Base-by-base conservation (phyloP, 1,140 invertebrate genomes). In the Aphelinus atriplicis region DNA sequence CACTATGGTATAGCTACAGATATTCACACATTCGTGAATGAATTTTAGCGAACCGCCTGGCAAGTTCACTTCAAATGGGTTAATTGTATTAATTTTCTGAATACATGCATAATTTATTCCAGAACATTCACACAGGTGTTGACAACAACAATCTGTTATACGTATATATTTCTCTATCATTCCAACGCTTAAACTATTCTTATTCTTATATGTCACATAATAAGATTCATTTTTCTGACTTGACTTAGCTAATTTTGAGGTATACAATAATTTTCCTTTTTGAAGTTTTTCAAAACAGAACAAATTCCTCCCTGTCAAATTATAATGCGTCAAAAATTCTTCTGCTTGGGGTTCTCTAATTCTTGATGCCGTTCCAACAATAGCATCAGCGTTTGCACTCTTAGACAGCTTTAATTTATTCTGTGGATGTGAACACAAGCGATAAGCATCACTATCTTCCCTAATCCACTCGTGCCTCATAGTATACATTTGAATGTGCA, bases 251-350 rank as follows among this genome's bases (percentile, higher is more conserved):
- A 6, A 4, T 43, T 55, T 3, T 55, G 42, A 67, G 2, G 48
- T 55, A 55, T 55, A 55, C 7, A 67, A 3, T 55, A 6, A 6
- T 45, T 68, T 68, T 56, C 57, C 57, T 57, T 56, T 68, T 10
- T 68, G 57, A n/a, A 68, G 3, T 4, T 56, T 68, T 68, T 68
- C 45, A 57, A 68, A 56, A 2, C 3, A 45, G 45, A 68, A 68
- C 50, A 68, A 26, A 7, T 46, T 68, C 9, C 9, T 68, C 10
- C 51, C 63, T 6, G 9, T 2, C 7, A 68, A 56, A 46, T 45
- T 43, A 45, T 68, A 26, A 45, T 56, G 2, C n/a, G 42, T 9
- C 5, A 42, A 46, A 45, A 68, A 42, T 7, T 57, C 10, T 68
- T 55, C 26, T 45, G 43, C 43, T 50, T n/a, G 2, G 5, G 2